Evolutionary conservation across 2,888 invertebrate species (phyloP).

Genomic region (Eumerus sabulonum): DNA sequence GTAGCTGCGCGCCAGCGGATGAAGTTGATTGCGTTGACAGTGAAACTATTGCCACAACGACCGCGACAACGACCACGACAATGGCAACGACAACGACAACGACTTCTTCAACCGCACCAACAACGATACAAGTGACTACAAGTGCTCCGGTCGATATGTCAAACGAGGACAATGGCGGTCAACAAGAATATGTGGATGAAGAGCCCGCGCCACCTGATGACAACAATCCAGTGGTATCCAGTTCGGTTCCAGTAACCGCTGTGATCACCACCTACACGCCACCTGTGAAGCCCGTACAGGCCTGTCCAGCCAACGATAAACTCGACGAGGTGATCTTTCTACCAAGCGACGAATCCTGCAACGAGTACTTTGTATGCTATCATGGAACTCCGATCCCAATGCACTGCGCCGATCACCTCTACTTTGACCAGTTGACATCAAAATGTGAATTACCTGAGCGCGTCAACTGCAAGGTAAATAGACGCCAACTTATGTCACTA

Average conservation of each 20-base stretch:
- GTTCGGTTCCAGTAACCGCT: not conserved
- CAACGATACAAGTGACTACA: not conserved
- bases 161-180: not conserved
- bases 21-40: conserved; percentile 69
- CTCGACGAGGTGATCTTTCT: conserved; percentile 72
- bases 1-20: conserved; percentile 71
- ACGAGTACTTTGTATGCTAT: conserved; percentile 75
- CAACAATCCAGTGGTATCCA: conserved; percentile 9
- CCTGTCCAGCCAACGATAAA: conserved; percentile 73
- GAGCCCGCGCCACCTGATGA: not conserved
- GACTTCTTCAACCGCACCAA: conserved; percentile 32
- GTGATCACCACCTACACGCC: not conserved
- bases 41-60: not conserved
- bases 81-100: conserved; percentile 33
- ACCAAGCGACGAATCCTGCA: conserved; percentile 73
- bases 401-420: conserved; percentile 74
- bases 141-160: not conserved
- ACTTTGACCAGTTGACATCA: conserved; percentile 73
- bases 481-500: not conserved
- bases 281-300: conserved; percentile 37
- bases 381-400: conserved; percentile 73
- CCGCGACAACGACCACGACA: conserved; percentile 45
- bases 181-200: conserved; percentile 1
- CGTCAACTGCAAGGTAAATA: conserved; percentile 73
- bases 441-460: conserved; percentile 76